Evolutionary conservation across 2,888 invertebrate species (phyloP), one percentile per base, ranked within the genome.

Genomic region (Helleia helle): DNA sequence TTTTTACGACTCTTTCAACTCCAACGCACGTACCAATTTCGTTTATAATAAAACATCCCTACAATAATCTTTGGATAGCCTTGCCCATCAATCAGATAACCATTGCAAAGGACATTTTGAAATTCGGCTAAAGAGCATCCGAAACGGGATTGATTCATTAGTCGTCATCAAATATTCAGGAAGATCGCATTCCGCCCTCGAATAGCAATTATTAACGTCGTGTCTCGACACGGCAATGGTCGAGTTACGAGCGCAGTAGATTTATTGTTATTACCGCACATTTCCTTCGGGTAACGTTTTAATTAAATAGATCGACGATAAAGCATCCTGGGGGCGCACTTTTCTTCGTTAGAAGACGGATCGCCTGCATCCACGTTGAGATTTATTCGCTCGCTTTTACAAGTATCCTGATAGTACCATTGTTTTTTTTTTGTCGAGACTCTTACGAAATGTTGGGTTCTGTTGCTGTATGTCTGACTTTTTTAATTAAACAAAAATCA

Each of bases 261-360:
- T 84, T 84, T 84, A 84, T 77, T 71, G 79, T 83, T 81, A 84
- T 83, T 81, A 70, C 83, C 71, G 65, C 68, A 71, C 79, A 76
- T 83, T 83, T 83, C 83, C 83, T 83, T 62, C 67, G 81, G 77
- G 83, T 72, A 80, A 83, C 84, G 81, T 83, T 84, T 83, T 83
- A 84, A 84, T 84, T 84, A 84, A 84, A 76, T 72, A 76, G 84
- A 83, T 84, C 83, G 81, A 53, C 73, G 77, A 83, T 83, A 83
- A 84, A 83, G 55, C 76, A 83, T 80, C 77, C 72, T 62, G 67
- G 62, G 72, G 72, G 77, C 81, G 77, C 81, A 84, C 84, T 83
- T 83, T 81, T 83, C 84, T 84, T 84, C 83, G 84, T 84, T 83
- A 83, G 61, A 75, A 81, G 81, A 81, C 69, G 71, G 71, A 83